Conservation (phyloP, 2,888 invertebrate genomes). For the Luffia ferchaultella region DNA sequence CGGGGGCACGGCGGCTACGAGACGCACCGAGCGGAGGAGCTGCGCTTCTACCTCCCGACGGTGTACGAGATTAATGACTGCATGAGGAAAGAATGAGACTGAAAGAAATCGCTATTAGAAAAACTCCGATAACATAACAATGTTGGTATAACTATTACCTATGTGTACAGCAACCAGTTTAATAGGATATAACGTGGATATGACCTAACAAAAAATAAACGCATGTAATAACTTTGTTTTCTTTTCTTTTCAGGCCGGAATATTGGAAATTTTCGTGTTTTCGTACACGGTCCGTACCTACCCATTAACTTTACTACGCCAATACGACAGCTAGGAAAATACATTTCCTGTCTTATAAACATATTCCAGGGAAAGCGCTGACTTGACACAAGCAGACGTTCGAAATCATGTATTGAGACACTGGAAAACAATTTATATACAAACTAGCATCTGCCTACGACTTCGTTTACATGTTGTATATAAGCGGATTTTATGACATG, state of each 20-base stretch:
- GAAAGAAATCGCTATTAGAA: too few relatives aligned
- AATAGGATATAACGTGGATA: too few relatives aligned
- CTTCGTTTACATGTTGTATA: too few relatives aligned
- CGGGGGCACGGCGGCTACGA: conserved; percentile 20
- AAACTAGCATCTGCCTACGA: too few relatives aligned
- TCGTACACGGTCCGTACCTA: conserved; percentile 16
- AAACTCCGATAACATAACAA: too few relatives aligned
- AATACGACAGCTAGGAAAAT: conserved; percentile 27
- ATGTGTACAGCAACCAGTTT: too few relatives aligned
- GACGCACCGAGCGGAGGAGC: too few relatives aligned
- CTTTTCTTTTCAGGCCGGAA: not conserved
- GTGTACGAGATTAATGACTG: too few relatives aligned
- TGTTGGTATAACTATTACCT: too few relatives aligned
- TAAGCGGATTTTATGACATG: too few relatives aligned
- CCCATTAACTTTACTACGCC: conserved; percentile 26
- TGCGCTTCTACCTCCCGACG: too few relatives aligned
- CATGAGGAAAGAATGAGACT: too few relatives aligned
- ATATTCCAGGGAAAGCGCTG: conserved; percentile 26
- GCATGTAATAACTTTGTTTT: not conserved
- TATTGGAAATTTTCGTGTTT: conserved; percentile 3
- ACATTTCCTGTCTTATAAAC: conserved; percentile 34
- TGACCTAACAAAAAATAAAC: not conserved
- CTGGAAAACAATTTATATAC: conserved; percentile 10
- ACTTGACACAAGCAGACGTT: conserved; percentile 28
- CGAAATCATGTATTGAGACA: conserved; percentile 29